These are phyloP conservation scores for Siderastrea siderea DNA, from an alignment of 92 coral and sea anemone genomes.

Conservation along the genomic window DNA sequence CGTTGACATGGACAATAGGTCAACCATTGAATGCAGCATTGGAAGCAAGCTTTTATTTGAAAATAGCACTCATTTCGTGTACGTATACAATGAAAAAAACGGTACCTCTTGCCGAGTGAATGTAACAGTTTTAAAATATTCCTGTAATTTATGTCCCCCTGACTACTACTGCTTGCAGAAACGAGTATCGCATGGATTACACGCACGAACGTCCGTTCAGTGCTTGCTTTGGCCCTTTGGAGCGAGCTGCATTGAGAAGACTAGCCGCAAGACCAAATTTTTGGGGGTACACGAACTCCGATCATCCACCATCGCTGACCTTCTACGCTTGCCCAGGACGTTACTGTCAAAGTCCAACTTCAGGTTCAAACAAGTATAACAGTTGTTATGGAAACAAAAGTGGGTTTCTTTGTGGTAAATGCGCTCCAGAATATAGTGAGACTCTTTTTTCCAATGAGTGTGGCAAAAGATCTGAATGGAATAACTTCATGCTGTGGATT, in stretches of 20 bases:
- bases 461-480: slow-evolving; percentile 42
- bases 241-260: slow-evolving; percentile 51
- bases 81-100: slow-evolving; percentile 3
- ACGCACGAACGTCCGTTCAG: neutral
- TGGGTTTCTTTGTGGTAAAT: slow-evolving; percentile 78
- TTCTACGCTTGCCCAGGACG: slow-evolving; percentile 74
- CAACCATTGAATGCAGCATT: slow-evolving; percentile 16
- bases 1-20: slow-evolving; percentile 23
- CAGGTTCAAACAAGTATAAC: slow-evolving; percentile 30
- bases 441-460: slow-evolving; percentile 70
- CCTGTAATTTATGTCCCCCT: slow-evolving; percentile 57
- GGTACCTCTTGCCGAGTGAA: neutral
- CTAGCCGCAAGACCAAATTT: slow-evolving; percentile 74
- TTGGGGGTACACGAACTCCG: slow-evolving; percentile 61
- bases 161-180: slow-evolving; percentile 72
- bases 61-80: slow-evolving; percentile 26
- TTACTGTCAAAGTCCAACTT: slow-evolving; percentile 56
- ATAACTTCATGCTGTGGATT: slow-evolving; percentile 64
- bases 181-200: slow-evolving; percentile 58
- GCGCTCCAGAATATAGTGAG: slow-evolving; percentile 65
- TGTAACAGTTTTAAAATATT: slow-evolving; percentile 22
- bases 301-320: slow-evolving; percentile 10
- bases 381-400: slow-evolving; percentile 66
- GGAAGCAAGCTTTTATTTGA: slow-evolving; percentile 37
- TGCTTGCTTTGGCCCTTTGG: slow-evolving; percentile 82